Evolutionary conservation across 2,888 invertebrate species (phyloP).

Genomic region (Gari tellinella): DNA sequence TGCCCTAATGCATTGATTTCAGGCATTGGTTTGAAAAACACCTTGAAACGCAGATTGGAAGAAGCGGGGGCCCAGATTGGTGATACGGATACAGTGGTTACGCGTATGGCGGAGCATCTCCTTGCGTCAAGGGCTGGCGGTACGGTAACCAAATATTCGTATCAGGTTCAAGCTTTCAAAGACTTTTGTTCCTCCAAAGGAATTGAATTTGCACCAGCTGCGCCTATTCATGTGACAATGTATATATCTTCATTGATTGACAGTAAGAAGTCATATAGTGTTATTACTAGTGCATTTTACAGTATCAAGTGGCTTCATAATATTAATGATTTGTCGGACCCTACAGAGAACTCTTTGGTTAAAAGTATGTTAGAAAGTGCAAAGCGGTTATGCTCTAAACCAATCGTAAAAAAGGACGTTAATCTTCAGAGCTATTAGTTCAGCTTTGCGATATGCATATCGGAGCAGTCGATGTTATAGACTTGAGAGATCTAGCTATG

Average conservation of each 20-base stretch:
- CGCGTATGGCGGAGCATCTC: background rate
- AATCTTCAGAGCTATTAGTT: constrained; percentile 2
- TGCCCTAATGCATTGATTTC: background rate
- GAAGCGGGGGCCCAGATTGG: background rate
- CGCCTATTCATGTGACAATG: constrained; percentile 9
- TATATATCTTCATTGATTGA: constrained; percentile 11
- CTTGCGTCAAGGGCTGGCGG: background rate
- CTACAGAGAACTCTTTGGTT: constrained; percentile 19
- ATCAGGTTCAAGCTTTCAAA: background rate
- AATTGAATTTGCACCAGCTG: no score
- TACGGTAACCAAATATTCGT: constrained; percentile 9
- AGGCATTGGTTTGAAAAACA: constrained; percentile 23
- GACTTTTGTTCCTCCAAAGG: constrained; percentile 3
- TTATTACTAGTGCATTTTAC: constrained; percentile 11
- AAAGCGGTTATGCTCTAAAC: constrained; percentile 18
- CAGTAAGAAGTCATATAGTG: background rate
- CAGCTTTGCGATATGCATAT: constrained; percentile 9
- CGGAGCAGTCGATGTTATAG: constrained; percentile 9
- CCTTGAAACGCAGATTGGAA: background rate
- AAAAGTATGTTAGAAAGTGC: constrained; percentile 12
- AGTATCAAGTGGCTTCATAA: constrained; percentile 34
- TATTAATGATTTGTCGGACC: constrained; percentile 28
- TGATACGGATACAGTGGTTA: background rate
- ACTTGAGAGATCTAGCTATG: constrained; percentile 22
- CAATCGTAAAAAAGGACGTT: constrained; percentile 20